A percentile compares a stretch with the other conserved stretches of the same genome.
These are phyloP conservation scores for Aphidius colemani DNA, from an alignment of 2,888 invertebrate species.

Conservation along the genomic window DNA sequence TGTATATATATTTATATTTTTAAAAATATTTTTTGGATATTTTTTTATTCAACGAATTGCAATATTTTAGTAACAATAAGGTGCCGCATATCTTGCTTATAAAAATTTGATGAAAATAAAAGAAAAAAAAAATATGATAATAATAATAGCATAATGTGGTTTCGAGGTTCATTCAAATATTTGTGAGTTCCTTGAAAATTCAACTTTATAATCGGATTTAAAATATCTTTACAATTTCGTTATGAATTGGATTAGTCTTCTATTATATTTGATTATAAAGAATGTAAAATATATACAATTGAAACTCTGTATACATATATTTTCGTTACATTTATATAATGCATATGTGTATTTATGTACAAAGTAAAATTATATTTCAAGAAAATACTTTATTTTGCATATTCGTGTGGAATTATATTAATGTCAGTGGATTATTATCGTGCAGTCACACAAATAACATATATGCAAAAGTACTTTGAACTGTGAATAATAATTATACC, in stretches of 20 bases:
- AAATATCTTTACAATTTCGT: conserved; percentile 42
- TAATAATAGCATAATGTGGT: not conserved
- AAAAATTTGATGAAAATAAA: not conserved
- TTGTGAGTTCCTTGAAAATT: conserved; percentile 36
- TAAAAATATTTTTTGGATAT: conserved; percentile 20
- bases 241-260: conserved; percentile 50
- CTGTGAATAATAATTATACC: no score
- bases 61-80: not conserved
- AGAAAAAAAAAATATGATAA: not conserved
- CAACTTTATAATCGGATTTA: conserved; percentile 52
- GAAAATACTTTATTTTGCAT: no score
- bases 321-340: not conserved
- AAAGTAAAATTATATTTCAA: no score
- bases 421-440: no score
- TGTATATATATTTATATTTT: conserved; percentile 32
- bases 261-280: conserved; percentile 37
- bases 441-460: no score
- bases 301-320: no score
- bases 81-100: not conserved
- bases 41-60: not conserved
- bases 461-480: no score
- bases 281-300: no score
- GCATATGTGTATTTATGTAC: not conserved
- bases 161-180: conserved; percentile 7
- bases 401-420: no score